Conservation (phyloP, 1,140 invertebrate genomes). For the Hormaphis cornu region DNA sequence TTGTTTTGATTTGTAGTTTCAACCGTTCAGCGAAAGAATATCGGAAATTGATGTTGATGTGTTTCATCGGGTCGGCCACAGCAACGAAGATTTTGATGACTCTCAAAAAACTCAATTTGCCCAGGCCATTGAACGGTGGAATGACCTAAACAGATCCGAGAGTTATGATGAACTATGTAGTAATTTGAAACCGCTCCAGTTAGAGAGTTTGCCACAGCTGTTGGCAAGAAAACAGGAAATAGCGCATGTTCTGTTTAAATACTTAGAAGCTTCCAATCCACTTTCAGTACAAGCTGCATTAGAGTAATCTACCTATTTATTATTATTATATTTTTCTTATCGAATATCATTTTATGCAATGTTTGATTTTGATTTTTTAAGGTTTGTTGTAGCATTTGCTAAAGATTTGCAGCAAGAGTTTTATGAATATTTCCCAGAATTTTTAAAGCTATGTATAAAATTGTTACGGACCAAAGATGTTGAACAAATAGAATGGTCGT, state of each 20-base stretch:
- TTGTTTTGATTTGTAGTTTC: slow-evolving; percentile 58
- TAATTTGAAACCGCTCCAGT: slow-evolving; percentile 62
- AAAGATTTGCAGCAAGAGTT: slow-evolving; percentile 74
- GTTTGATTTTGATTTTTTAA: slow-evolving; percentile 43
- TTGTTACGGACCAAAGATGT: slow-evolving; percentile 66
- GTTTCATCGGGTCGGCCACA: slow-evolving; percentile 64
- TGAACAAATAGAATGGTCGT: slow-evolving; percentile 71
- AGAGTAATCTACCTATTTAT: slow-evolving; percentile 55
- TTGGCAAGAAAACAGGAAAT: slow-evolving; percentile 27
- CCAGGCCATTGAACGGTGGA: slow-evolving; percentile 77
- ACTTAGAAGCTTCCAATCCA: slow-evolving; percentile 5
- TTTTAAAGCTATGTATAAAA: slow-evolving; percentile 49
- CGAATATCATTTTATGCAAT: slow-evolving; percentile 55
- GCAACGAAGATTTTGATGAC: slow-evolving; percentile 55
- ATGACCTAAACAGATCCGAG: slow-evolving; percentile 70
- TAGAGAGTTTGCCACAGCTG: slow-evolving; percentile 39
- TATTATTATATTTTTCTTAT: neutral
- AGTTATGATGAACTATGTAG: slow-evolving; percentile 64
- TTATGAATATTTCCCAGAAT: slow-evolving; percentile 65
- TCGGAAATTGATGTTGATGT: slow-evolving; percentile 71
- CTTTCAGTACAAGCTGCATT: slow-evolving; percentile 46
- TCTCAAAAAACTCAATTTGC: slow-evolving; percentile 66
- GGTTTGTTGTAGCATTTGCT: slow-evolving; percentile 70
- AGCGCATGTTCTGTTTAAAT: neutral
- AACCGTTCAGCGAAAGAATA: slow-evolving; percentile 74